These are phyloP conservation scores for Halocynthia roretzi DNA, from an alignment of 23 tunicate genomes.

Conservation along the genomic window DNA sequence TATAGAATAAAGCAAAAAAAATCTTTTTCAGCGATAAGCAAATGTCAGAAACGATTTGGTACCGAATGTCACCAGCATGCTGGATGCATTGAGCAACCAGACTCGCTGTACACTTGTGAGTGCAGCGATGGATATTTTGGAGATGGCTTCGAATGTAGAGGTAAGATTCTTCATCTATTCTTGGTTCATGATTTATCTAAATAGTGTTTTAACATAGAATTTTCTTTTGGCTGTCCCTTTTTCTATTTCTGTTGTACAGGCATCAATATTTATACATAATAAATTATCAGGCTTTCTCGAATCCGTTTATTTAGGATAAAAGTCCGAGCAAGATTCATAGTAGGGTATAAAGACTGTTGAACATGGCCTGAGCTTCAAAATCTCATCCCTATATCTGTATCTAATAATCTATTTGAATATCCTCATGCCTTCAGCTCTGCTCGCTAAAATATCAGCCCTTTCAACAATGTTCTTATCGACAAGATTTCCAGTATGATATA, in stretches of 20 bases:
- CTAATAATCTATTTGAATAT: no score
- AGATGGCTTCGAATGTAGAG: constrained; percentile 7
- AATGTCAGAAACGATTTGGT: not conserved
- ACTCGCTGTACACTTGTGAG: not conserved
- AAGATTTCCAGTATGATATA: no score
- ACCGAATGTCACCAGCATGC: constrained; percentile 2
- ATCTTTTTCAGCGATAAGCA: not conserved
- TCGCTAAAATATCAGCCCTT: no score
- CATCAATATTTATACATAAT: not conserved
- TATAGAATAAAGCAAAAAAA: not conserved
- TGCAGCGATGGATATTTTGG: constrained; percentile 9
- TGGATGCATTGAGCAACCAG: not conserved
- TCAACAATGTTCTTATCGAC: no score
- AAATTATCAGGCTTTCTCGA: not conserved
- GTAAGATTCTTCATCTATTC: constrained; percentile 3
- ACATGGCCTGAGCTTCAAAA: no score
- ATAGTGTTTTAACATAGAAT: no score
- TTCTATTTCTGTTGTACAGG: no score
- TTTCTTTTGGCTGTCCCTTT: no score
- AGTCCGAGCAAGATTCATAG: no score
- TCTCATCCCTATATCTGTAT: no score
- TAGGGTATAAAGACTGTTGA: no score
- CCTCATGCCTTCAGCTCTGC: no score
- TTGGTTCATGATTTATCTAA: not conserved
- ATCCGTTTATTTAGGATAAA: not conserved